These are phyloP conservation scores for Acanthornis magna DNA, from an alignment of 2,797 vertebrate species.

Conservation along the genomic window DNA sequence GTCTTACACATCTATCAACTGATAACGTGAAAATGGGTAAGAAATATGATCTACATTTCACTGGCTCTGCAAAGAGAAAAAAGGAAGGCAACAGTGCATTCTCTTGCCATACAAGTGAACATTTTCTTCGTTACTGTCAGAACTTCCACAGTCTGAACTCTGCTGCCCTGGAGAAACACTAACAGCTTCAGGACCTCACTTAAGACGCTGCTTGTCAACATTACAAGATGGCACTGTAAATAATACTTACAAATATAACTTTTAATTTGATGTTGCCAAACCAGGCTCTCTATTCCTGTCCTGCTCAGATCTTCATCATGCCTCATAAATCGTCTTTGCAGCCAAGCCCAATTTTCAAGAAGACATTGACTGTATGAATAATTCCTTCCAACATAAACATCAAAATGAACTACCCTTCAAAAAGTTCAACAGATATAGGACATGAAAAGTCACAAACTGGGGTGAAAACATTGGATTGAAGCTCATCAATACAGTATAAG, in stretches of 20 bases:
- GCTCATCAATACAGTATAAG: not conserved
- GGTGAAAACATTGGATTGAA: not conserved
- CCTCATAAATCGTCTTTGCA: not conserved
- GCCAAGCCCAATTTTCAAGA: not conserved
- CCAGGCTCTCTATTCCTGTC: not conserved
- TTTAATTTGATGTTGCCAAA: not conserved
- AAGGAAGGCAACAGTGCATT: not conserved
- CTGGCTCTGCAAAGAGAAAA: not conserved
- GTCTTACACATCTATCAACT: fast-evolving
- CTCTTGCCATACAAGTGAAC: fast-evolving
- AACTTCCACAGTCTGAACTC: not conserved
- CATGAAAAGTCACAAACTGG: not conserved
- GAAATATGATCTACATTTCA: not conserved
- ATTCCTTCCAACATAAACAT: not conserved
- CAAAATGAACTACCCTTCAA: not conserved
- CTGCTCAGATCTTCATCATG: not conserved
- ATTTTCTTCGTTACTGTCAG: not conserved
- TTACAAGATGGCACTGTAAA: not conserved
- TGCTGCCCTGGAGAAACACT: not conserved
- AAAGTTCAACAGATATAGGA: not conserved
- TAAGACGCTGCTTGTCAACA: not conserved
- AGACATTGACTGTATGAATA: not conserved
- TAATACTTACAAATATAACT: not conserved
- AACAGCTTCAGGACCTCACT: not conserved
- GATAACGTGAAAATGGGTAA: not conserved